These are phyloP conservation scores for Sesia apiformis DNA, from an alignment of 2,888 invertebrate species.

Conservation along the genomic window DNA sequence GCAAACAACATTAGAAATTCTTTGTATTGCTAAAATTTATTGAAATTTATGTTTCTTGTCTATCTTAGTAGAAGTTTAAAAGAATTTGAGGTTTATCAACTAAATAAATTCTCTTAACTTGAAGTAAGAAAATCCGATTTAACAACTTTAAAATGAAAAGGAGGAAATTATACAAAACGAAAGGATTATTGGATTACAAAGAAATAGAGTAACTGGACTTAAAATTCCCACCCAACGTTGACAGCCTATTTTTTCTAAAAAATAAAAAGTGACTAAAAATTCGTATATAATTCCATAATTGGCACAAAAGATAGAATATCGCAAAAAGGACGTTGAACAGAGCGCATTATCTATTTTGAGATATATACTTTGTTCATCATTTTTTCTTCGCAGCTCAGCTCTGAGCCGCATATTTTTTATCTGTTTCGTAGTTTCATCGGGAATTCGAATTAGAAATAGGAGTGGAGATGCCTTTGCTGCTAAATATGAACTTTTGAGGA, in stretches of 20 bases:
- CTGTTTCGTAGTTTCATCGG: slow-evolving; percentile 38
- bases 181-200: no score
- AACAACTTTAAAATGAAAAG: no score
- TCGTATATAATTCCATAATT: slow-evolving; percentile 54
- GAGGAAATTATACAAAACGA: no score
- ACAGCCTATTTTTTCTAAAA: slow-evolving; percentile 27
- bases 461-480: neutral
- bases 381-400: slow-evolving; percentile 48
- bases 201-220: no score
- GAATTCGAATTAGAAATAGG: slow-evolving; percentile 21
- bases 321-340: slow-evolving; percentile 48
- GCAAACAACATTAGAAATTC: no score
- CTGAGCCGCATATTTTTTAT: slow-evolving; percentile 48
- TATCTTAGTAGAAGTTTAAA: no score
- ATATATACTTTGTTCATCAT: slow-evolving; percentile 53
- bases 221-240: slow-evolving; percentile 50
- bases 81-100: no score
- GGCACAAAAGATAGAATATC: slow-evolving; percentile 66
- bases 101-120: no score
- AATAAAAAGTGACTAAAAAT: slow-evolving; percentile 27
- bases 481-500: neutral
- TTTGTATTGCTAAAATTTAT: no score
- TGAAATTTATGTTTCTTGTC: no score
- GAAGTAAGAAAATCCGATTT: no score
- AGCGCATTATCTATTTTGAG: slow-evolving; percentile 57